Percentiles rank a stretch among this genome's conserved stretches.
Evolutionary conservation across 53 echinoderm and acorn worm species (phyloP).

Genomic region (Henricia sp.): DNA sequence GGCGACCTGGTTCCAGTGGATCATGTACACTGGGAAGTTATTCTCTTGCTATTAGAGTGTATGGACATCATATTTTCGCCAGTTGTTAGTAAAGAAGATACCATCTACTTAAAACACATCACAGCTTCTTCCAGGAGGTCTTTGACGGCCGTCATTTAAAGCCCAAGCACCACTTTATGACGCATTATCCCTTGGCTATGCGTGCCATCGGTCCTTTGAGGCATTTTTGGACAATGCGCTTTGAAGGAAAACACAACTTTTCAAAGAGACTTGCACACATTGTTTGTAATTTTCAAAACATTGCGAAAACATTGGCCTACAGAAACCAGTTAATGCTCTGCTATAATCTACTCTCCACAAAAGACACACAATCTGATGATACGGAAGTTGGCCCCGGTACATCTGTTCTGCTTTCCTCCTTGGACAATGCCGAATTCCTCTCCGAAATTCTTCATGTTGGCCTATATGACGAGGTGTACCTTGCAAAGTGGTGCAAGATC

Average conservation of each 20-base stretch:
- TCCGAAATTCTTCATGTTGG: slow-evolving; percentile 5
- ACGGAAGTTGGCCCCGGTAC: background rate
- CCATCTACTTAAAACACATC: slow-evolving; percentile 59
- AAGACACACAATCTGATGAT: background rate
- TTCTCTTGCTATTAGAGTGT: slow-evolving; percentile 2
- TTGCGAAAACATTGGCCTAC: slow-evolving; percentile 29
- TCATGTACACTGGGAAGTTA: background rate
- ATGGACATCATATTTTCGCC: slow-evolving; percentile 61
- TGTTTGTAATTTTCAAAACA: slow-evolving; percentile 51
- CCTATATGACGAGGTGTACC: slow-evolving; percentile 61
- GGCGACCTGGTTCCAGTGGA: slow-evolving; percentile 25
- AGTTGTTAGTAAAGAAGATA: background rate
- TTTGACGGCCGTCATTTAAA: slow-evolving; percentile 25
- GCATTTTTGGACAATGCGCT: slow-evolving; percentile 66
- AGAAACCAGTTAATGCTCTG: slow-evolving; percentile 54
- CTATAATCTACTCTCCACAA: slow-evolving; percentile 8
- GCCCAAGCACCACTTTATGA: slow-evolving; percentile 67
- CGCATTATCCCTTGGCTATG: slow-evolving; percentile 64
- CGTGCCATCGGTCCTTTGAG: slow-evolving; percentile 50
- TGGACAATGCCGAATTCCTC: slow-evolving; percentile 2
- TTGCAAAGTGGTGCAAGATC: slow-evolving; percentile 54
- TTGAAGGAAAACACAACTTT: slow-evolving; percentile 72
- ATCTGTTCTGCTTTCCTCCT: background rate
- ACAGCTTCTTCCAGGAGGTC: slow-evolving; percentile 22
- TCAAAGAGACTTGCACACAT: slow-evolving; percentile 58